Conservation (phyloP, 2,888 invertebrate genomes). For the Thera britannica region DNA sequence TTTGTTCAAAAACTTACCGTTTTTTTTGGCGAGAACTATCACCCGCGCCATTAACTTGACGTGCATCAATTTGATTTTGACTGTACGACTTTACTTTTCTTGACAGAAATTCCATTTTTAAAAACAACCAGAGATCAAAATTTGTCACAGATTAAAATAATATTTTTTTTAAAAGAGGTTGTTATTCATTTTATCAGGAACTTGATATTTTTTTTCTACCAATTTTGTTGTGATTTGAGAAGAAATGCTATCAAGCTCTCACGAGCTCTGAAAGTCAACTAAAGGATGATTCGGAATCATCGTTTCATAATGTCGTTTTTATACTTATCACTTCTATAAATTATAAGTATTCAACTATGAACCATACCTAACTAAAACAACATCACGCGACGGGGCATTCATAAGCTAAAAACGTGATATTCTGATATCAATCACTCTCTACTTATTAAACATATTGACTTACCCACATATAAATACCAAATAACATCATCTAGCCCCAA, state of each 20-base stretch:
- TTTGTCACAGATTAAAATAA: conserved; percentile 55
- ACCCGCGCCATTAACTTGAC: conserved; percentile 71
- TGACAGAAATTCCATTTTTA: conserved; percentile 73
- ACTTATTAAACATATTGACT: too few species aligned
- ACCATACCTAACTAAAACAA: conserved; percentile 35
- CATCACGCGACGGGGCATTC: conserved; percentile 49
- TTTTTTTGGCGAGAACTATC: conserved; percentile 52
- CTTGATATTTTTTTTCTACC: conserved; percentile 33
- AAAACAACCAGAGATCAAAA: conserved; percentile 50
- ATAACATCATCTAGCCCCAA: too few species aligned
- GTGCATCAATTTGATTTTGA: conserved; percentile 64
- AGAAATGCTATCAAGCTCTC: conserved; percentile 53
- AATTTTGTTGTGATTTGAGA: conserved; percentile 7
- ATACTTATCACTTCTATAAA: conserved; percentile 47
- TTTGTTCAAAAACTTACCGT: conserved; percentile 58
- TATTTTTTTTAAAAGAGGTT: neutral
- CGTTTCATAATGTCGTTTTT: conserved; percentile 45
- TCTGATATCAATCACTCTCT: conserved; percentile 12
- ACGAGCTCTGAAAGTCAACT: conserved; percentile 72
- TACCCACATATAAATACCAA: too few species aligned
- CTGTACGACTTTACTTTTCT: conserved; percentile 69
- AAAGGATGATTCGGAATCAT: conserved; percentile 59
- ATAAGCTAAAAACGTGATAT: conserved; percentile 48
- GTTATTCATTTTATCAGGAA: conserved; percentile 8
- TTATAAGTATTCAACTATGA: conserved; percentile 43